These are phyloP conservation scores for Drosophila quinaria DNA, from an alignment of 2,888 invertebrate genomes.

Conservation along the genomic window DNA sequence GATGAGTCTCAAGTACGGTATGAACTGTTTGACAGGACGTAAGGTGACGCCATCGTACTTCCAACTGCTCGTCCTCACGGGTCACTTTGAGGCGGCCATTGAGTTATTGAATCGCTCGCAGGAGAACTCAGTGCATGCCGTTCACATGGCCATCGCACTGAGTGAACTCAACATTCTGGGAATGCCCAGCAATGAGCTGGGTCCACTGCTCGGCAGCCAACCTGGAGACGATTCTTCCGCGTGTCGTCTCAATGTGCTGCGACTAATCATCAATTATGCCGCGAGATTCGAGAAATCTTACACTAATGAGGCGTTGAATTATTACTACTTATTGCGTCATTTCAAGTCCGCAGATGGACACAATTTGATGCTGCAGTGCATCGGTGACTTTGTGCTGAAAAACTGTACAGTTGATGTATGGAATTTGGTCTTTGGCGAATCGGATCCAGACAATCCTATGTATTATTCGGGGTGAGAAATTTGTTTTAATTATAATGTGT, in stretches of 20 bases:
- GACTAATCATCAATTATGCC: conserved; percentile 94
- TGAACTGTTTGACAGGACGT: conserved; percentile 95
- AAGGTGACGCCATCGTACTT: conserved; percentile 96
- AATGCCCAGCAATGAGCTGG: conserved; percentile 90
- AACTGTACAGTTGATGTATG: conserved; percentile 89
- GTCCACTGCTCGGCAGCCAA: conserved; percentile 87
- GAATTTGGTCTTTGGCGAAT: conserved; percentile 89
- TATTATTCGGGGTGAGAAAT: conserved; percentile 7
- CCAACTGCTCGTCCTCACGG: conserved; percentile 93
- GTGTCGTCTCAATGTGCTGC: conserved; percentile 93
- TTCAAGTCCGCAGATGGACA: conserved; percentile 91
- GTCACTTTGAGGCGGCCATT: conserved; percentile 97
- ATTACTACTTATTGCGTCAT: conserved; percentile 90
- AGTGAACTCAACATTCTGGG: conserved; percentile 93
- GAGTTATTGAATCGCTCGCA: conserved; percentile 93
- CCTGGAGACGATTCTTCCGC: conserved; percentile 88
- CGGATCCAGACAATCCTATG: conserved; percentile 88
- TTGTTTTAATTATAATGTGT: too few species aligned
- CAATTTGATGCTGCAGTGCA: conserved; percentile 94
- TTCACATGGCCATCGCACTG: conserved; percentile 96
- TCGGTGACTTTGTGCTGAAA: conserved; percentile 93
- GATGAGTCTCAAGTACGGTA: conserved; percentile 94
- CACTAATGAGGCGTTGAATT: conserved; percentile 95
- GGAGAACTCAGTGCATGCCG: conserved; percentile 92
- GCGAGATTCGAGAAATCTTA: conserved; percentile 95